A percentile compares a stretch with the other conserved stretches of the same genome.
Evolutionary conservation across 2,113 vertebrate genomes (phyloP).

Genomic region (Urocolius indicus): DNA sequence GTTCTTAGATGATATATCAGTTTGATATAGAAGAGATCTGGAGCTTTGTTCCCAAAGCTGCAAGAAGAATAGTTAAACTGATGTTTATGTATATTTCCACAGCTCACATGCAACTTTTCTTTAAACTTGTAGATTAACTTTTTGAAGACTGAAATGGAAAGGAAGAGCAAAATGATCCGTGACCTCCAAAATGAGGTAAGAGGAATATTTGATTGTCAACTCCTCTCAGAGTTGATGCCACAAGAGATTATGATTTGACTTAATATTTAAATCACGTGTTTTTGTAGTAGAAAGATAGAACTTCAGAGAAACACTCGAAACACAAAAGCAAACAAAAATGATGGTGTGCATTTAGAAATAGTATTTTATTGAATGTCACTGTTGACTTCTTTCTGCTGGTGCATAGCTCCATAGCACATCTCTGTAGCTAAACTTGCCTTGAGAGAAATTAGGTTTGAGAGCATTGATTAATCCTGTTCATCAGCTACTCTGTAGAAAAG

Average conservation of each 20-base stretch:
- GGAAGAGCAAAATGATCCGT: conserved; percentile 96
- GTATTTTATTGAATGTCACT: background rate
- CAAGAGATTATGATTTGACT: background rate
- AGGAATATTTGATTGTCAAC: background rate
- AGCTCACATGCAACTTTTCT: background rate
- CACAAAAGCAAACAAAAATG: background rate
- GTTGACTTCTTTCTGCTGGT: background rate
- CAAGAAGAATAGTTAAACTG: background rate
- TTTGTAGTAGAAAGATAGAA: background rate
- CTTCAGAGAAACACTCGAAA: background rate
- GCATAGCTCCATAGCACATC: background rate
- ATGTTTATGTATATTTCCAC: background rate
- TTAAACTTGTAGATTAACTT: conserved; percentile 89
- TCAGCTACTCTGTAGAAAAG: background rate
- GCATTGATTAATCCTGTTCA: background rate
- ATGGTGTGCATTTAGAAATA: background rate
- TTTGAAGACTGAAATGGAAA: conserved; percentile 97
- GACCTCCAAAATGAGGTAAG: conserved; percentile 97
- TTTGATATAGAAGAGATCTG: background rate
- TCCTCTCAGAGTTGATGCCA: background rate
- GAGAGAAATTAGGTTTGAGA: background rate
- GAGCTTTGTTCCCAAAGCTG: background rate
- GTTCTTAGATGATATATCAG: background rate
- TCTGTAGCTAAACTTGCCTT: background rate
- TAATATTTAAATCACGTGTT: background rate